A percentile compares a stretch with the other conserved stretches of the same genome.
These are phyloP conservation scores for Cuculus canorus DNA, from an alignment of 2,797 vertebrate species.

Conservation along the genomic window DNA sequence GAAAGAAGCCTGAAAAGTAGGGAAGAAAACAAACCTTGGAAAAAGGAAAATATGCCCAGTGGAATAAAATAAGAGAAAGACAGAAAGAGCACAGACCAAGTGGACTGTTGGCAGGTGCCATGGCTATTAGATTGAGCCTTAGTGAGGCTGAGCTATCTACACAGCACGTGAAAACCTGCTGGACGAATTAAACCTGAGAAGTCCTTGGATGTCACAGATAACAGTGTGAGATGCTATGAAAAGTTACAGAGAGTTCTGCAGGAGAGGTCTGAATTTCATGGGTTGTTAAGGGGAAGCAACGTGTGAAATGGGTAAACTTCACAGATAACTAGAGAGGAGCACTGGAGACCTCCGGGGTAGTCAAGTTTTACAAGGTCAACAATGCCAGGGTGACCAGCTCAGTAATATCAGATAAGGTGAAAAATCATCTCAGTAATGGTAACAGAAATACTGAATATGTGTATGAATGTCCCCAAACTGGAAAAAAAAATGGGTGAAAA, in stretches of 20 bases:
- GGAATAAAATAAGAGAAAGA: not conserved
- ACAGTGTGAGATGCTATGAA: not conserved
- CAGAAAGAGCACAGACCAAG: not conserved
- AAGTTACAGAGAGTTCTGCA: not conserved
- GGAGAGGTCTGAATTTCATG: not conserved
- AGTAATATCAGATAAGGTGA: not conserved
- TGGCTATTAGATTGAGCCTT: not conserved
- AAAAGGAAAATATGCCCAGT: not conserved
- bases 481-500: not conserved
- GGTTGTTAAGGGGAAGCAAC: not conserved
- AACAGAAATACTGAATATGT: not conserved
- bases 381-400: not conserved
- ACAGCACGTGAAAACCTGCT: not conserved
- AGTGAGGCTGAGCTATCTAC: not conserved
- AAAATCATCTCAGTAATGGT: not conserved
- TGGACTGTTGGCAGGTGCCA: not conserved
- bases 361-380: not conserved
- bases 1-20: not conserved
- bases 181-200: not conserved
- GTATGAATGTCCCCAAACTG: not conserved
- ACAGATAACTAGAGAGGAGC: not conserved
- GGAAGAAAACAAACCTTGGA: not conserved
- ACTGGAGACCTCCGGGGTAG: not conserved
- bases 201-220: not conserved
- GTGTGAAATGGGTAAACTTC: not conserved